Evolutionary conservation across 1,140 invertebrate genomes (phyloP).

Genomic region (Formica selysi): DNA sequence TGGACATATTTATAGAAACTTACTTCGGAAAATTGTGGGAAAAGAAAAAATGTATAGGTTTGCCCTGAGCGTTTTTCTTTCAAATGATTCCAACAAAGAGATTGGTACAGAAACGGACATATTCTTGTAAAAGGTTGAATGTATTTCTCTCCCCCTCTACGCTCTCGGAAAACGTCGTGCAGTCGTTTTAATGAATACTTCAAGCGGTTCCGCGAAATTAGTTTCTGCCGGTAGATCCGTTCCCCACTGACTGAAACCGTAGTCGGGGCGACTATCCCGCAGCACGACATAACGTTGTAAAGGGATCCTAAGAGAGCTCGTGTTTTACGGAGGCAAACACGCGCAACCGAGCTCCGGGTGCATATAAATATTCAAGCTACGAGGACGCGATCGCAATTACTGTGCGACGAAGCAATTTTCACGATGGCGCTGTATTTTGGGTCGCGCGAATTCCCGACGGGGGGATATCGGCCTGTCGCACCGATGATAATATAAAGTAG

Average conservation of each 20-base stretch:
- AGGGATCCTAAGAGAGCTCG: conserved; percentile 56
- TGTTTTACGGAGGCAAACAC: conserved; percentile 45
- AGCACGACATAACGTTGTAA: conserved; percentile 45
- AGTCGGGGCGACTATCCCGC: conserved; percentile 26
- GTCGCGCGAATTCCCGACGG: conserved; percentile 12
- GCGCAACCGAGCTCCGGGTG: background rate
- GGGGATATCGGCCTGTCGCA: conserved; percentile 37
- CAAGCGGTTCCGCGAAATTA: conserved; percentile 57
- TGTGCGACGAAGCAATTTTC: conserved; percentile 61
- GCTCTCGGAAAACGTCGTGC: background rate
- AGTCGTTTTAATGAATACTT: conserved; percentile 61
- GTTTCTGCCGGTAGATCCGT: conserved; percentile 38
- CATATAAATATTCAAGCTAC: conserved; percentile 51
- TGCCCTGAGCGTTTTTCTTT: background rate
- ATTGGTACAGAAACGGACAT: background rate
- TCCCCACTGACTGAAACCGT: conserved; percentile 45
- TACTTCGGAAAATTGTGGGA: background rate
- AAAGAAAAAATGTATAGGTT: background rate
- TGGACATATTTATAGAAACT: conserved; percentile 1
- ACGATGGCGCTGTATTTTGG: conserved; percentile 24
- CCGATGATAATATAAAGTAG: conserved; percentile 65
- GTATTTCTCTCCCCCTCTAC: conserved; percentile 11
- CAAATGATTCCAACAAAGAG: background rate
- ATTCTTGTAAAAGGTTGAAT: conserved; percentile 1
- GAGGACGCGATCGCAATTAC: conserved; percentile 45